A percentile compares a stretch with the other conserved stretches of the same genome.
These are phyloP conservation scores for Cryptotis parvus DNA, from an alignment of 2,113 vertebrate species.

Conservation along the genomic window DNA sequence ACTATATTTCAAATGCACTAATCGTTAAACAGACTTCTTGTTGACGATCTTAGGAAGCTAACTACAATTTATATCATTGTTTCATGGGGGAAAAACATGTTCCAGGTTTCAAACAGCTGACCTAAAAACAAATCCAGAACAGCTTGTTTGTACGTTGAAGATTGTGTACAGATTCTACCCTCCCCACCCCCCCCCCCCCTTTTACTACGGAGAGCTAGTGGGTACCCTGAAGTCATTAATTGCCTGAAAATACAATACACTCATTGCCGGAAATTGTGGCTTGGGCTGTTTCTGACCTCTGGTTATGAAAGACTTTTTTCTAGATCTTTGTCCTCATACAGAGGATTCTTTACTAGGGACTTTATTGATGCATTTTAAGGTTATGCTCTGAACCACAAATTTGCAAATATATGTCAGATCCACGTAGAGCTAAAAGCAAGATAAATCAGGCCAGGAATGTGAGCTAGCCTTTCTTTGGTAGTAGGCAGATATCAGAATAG, in stretches of 20 bases:
- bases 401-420: background rate
- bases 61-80: conserved; percentile 48
- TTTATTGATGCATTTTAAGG: conserved; percentile 45
- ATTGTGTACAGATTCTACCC: background rate
- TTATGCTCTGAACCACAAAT: background rate
- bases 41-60: background rate
- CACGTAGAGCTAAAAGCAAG: background rate
- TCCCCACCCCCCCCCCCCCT: background rate
- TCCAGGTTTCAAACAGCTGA: conserved; percentile 56
- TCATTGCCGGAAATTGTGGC: conserved; percentile 7
- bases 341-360: background rate
- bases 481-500: background rate
- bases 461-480: background rate
- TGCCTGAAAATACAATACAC: background rate
- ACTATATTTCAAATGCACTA: background rate
- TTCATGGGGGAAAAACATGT: background rate
- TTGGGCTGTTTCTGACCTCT: conserved; percentile 27
- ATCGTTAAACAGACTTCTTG: background rate
- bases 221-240: conserved; percentile 31
- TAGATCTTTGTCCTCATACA: background rate
- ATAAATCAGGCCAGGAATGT: background rate
- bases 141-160: background rate
- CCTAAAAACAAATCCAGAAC: conserved; percentile 49
- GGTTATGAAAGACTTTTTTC: conserved; percentile 24
- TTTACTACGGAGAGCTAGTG: conserved; percentile 7